Evolutionary conservation across 2,888 invertebrate genomes (phyloP).

Genomic region (Cryptosula pallasiana): DNA sequence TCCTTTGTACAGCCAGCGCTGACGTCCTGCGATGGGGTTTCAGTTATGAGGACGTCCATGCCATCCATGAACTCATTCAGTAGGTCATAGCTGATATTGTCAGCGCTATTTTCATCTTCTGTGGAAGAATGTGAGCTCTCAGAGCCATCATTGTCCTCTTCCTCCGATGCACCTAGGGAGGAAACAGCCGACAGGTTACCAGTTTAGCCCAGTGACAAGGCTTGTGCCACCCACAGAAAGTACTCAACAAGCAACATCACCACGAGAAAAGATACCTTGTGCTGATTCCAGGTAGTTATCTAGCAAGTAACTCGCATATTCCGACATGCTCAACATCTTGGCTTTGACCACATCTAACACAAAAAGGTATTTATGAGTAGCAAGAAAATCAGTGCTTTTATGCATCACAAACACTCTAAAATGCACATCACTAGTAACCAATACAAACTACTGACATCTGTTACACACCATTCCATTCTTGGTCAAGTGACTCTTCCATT

Average conservation of each 20-base stretch:
- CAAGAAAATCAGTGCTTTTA: too few species aligned
- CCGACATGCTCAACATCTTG: not conserved
- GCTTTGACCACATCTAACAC: not conserved
- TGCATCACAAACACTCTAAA: too few species aligned
- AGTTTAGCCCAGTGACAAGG: too few species aligned
- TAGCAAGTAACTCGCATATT: slow-evolving; percentile 3
- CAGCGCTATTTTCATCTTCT: not conserved
- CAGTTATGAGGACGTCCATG: not conserved
- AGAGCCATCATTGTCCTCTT: not conserved
- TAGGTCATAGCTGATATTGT: not conserved
- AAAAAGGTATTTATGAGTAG: too few species aligned
- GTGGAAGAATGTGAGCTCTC: not conserved
- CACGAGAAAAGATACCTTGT: too few species aligned
- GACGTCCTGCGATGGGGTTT: too few species aligned
- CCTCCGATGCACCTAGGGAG: not conserved
- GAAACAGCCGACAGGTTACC: too few species aligned
- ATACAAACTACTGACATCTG: too few species aligned
- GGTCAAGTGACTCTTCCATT: slow-evolving; percentile 21
- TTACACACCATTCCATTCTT: slow-evolving; percentile 3
- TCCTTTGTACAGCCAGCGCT: too few species aligned
- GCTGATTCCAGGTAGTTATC: slow-evolving; percentile 13
- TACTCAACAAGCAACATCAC: too few species aligned
- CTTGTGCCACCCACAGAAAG: too few species aligned
- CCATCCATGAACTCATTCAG: not conserved
- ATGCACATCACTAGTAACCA: too few species aligned